These are phyloP conservation scores for Cyanoramphus novaezelandiae DNA, from an alignment of 2,113 vertebrate species.

Conservation along the genomic window DNA sequence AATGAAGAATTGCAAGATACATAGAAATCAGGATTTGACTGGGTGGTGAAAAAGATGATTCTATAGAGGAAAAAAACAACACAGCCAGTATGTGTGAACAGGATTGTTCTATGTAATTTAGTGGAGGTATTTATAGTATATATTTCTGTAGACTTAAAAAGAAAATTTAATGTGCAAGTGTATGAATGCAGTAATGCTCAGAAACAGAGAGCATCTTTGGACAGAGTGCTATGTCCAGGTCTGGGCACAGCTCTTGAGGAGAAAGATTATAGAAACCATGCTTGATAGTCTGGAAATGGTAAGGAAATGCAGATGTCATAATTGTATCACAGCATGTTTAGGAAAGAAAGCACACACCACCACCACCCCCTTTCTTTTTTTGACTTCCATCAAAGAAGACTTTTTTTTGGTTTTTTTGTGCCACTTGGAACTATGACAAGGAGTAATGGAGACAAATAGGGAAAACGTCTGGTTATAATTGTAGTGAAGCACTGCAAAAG, in stretches of 20 bases:
- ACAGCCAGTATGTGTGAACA: neutral
- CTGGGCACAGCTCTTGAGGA: neutral
- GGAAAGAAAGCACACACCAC: neutral
- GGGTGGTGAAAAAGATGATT: neutral
- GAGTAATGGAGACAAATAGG: neutral
- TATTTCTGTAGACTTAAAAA: neutral
- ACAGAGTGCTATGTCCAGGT: neutral
- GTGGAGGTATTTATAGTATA: neutral
- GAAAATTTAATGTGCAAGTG: neutral
- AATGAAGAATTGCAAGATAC: neutral
- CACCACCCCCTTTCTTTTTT: too few relatives aligned
- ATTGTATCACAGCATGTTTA: neutral
- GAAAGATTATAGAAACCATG: neutral
- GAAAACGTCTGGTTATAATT: neutral
- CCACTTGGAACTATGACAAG: neutral
- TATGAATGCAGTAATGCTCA: neutral
- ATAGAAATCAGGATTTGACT: neutral
- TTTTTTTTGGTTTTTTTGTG: neutral
- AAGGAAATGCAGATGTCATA: neutral
- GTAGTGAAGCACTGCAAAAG: neutral
- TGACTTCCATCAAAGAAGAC: neutral
- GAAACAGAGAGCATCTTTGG: neutral
- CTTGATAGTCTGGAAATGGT: neutral
- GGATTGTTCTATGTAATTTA: neutral
- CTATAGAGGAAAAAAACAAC: accelerated